phyloP scores from a whole-genome alignment of 2,888 invertebrate genomes.

The Chalcosyrphus nemorum region DNA sequence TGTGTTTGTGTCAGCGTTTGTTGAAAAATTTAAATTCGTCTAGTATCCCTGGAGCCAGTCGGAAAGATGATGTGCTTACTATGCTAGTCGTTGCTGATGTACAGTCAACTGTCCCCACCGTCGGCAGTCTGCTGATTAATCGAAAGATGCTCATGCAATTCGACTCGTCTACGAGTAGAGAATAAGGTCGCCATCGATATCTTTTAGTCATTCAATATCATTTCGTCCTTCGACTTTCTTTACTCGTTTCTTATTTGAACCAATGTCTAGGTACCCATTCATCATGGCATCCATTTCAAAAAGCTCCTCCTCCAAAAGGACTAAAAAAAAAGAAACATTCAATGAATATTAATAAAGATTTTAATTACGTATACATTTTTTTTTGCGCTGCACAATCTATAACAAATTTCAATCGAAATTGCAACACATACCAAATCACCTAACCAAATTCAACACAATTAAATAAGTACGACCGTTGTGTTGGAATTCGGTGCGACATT shows the following conservation, averaged over 20 bases:
- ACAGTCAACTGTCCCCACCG: conserved; percentile 20
- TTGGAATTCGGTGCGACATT: conserved; percentile 3
- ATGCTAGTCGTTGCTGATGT: background rate
- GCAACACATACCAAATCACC: background rate
- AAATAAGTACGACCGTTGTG: background rate
- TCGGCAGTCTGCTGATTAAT: conserved; percentile 10
- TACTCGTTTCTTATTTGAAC: background rate
- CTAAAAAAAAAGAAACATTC: background rate
- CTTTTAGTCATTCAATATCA: background rate
- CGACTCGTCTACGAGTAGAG: conserved; percentile 28
- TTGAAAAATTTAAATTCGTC: conserved; percentile 52
- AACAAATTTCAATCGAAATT: conserved; percentile 4
- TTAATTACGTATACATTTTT: background rate
- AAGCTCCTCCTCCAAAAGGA: background rate
- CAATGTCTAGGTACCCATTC: background rate
- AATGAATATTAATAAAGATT: conserved; percentile 11
- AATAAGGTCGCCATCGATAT: conserved; percentile 1
- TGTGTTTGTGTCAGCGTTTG: background rate
- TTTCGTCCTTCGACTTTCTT: conserved; percentile 8
- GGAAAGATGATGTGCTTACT: background rate
- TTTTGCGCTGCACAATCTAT: background rate
- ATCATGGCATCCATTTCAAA: background rate
- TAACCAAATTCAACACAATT: background rate
- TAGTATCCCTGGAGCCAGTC: conserved; percentile 52
- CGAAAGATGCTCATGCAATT: conserved; percentile 33